These are phyloP conservation scores for Malurus splendens DNA, from an alignment of 2,797 vertebrate species.

Conservation along the genomic window DNA sequence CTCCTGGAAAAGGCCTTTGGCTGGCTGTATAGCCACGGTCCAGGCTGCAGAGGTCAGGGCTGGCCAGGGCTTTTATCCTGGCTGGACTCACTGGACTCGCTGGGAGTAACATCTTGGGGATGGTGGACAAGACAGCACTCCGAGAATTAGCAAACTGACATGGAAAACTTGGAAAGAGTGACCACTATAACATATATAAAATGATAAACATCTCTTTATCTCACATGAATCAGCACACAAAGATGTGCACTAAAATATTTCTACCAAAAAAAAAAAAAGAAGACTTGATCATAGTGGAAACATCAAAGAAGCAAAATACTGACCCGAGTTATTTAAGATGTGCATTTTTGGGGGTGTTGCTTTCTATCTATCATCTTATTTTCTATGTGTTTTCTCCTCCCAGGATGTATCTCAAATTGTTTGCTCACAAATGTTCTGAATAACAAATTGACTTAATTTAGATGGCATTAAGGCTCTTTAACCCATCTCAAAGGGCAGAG, in stretches of 20 bases:
- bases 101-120: neutral
- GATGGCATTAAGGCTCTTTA: neutral
- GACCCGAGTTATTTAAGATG: neutral
- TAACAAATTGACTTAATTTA: constrained; percentile 29
- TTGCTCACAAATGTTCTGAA: constrained; percentile 14
- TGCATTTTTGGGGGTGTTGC: neutral
- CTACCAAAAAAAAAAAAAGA: too few species aligned
- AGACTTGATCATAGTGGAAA: neutral
- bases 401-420: constrained; percentile 16
- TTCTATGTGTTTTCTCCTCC: neutral
- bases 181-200: neutral
- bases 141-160: neutral
- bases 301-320: neutral
- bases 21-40: neutral
- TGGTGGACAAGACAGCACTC: neutral
- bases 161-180: neutral
- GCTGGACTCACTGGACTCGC: neutral
- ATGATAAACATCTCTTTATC: neutral
- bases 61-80: neutral
- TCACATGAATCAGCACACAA: neutral
- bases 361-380: constrained; percentile 10
- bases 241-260: neutral
- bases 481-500: neutral
- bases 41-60: neutral
- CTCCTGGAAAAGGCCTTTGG: fast-evolving